Percentiles rank a stretch among this genome's conserved stretches.
Evolutionary conservation across 2,113 vertebrate genomes (phyloP).

Genomic region (Ochotona curzoniae): DNA sequence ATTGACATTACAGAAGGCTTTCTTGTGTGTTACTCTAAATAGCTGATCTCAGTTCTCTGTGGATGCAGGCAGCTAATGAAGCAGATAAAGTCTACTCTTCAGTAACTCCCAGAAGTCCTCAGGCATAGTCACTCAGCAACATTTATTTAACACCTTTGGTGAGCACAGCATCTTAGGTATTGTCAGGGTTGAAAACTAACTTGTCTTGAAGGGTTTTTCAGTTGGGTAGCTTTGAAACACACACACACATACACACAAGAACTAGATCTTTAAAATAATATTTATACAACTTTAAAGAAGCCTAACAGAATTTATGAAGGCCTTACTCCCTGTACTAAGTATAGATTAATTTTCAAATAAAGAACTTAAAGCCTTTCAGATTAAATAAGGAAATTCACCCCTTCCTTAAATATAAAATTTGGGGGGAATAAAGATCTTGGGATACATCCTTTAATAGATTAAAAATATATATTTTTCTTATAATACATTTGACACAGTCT

Average conservation of each 20-base stretch:
- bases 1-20: constrained; percentile 27
- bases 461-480: neutral
- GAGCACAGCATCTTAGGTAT: constrained; percentile 5
- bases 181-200: neutral
- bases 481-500: neutral
- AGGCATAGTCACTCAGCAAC: constrained; percentile 37
- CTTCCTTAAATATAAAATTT: neutral
- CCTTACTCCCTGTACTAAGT: neutral
- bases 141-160: constrained; percentile 31
- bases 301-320: neutral
- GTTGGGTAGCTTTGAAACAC: neutral
- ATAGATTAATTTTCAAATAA: constrained; percentile 30
- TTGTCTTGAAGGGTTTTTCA: constrained; percentile 32
- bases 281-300: neutral
- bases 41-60: constrained; percentile 39
- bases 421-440: neutral
- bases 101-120: neutral
- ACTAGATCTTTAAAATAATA: constrained; percentile 37
- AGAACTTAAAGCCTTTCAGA: neutral
- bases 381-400: neutral
- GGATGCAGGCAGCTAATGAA: constrained; percentile 43
- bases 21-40: constrained; percentile 11
- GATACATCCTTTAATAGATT: neutral
- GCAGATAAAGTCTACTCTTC: constrained; percentile 38
- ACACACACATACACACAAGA: neutral